These are phyloP conservation scores for Brachyrhaphis roseni DNA, from an alignment of 2,797 vertebrate species.

Conservation along the genomic window DNA sequence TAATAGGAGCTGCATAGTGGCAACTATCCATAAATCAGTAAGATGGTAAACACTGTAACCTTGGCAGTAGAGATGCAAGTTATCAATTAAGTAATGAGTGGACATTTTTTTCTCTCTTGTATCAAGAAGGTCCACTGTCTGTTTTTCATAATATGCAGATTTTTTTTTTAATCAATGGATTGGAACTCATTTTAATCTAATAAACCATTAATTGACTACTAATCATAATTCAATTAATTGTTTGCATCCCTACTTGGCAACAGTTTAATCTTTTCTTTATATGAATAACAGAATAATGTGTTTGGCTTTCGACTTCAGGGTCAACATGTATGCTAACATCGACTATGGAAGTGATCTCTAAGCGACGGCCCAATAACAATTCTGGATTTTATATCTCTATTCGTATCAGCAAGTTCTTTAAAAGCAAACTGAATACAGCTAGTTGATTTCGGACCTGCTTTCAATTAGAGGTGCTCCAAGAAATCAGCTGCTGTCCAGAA, in stretches of 20 bases:
- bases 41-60: background rate
- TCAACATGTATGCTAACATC: background rate
- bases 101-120: too few relatives aligned
- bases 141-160: too few relatives aligned
- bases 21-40: background rate
- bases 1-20: background rate
- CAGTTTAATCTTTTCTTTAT: background rate
- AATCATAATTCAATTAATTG: too few relatives aligned
- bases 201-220: too few relatives aligned
- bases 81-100: too few relatives aligned
- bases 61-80: background rate
- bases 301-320: background rate
- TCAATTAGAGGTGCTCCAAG: background rate
- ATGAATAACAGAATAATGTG: background rate
- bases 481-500: background rate
- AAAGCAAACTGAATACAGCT: background rate
- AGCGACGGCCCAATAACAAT: too few relatives aligned
- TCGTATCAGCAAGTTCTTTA: background rate
- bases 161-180: too few relatives aligned
- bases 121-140: too few relatives aligned
- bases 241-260: background rate
- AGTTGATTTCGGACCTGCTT: background rate
- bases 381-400: background rate
- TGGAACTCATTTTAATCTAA: too few relatives aligned
- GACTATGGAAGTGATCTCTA: background rate